phyloP scores from a whole-genome alignment of 2,797 vertebrate genomes.

The Australoheros facetus region DNA sequence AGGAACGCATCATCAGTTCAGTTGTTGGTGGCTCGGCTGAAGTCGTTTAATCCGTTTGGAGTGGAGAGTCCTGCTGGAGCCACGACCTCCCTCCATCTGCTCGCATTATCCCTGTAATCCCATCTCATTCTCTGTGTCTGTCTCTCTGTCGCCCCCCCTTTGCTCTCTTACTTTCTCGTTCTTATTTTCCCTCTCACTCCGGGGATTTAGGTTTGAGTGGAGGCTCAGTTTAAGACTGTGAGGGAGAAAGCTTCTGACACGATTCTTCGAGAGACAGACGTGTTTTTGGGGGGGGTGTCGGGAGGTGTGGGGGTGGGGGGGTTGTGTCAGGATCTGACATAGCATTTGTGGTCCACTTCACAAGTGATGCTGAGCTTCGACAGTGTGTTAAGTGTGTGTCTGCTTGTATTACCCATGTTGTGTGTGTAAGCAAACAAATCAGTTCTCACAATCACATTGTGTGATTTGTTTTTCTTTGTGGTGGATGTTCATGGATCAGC shows the following conservation, averaged over 20 bases:
- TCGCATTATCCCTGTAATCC: constrained; percentile 87
- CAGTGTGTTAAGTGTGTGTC: constrained; percentile 1
- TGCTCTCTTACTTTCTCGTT: constrained; percentile 48
- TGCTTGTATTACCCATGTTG: neutral
- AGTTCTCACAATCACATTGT: neutral
- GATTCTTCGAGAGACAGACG: constrained; percentile 43
- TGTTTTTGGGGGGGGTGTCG: neutral
- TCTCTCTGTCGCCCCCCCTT: constrained; percentile 18
- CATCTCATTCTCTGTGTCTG: constrained; percentile 78
- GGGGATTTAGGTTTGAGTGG: constrained; percentile 65
- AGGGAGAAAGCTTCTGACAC: constrained; percentile 21
- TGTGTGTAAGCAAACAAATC: constrained; percentile 12
- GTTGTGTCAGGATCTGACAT: constrained; percentile 18
- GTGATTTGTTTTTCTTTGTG: neutral
- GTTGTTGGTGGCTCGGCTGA: constrained; percentile 54
- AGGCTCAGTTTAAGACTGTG: constrained; percentile 50
- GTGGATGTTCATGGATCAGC: neutral
- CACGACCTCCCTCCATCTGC: constrained; percentile 85
- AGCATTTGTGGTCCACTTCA: constrained; percentile 13
- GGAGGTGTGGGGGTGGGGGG: neutral
- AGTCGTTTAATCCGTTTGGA: constrained; percentile 76
- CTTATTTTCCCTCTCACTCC: constrained; percentile 59
- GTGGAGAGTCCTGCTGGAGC: constrained; percentile 70
- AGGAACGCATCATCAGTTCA: constrained; percentile 30
- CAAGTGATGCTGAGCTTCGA: constrained; percentile 13